Evolutionary conservation across 2,888 invertebrate species (phyloP).

Genomic region (Sepioteuthis lessoniana): DNA sequence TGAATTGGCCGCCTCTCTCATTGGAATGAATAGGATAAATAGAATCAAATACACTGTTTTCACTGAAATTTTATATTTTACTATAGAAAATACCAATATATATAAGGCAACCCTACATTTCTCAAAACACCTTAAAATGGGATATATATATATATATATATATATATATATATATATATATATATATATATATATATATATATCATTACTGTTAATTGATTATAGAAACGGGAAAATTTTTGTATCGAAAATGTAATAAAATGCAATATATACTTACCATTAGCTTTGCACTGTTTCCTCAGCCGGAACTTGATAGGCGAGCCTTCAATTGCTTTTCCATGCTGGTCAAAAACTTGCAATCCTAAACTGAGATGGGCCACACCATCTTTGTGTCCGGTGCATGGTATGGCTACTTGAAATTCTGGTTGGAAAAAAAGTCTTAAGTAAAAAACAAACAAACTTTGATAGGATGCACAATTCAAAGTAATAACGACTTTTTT

Average conservation of each 20-base stretch:
- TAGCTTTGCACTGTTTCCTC: conserved; percentile 70
- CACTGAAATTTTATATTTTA: too few species aligned
- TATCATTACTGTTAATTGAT: background rate
- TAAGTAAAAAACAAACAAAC: background rate
- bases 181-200: background rate
- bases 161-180: background rate
- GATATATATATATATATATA: too few species aligned
- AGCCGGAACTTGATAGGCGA: conserved; percentile 71
- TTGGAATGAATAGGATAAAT: too few species aligned
- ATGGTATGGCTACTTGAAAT: conserved; percentile 73
- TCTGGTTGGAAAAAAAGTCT: conserved; percentile 56
- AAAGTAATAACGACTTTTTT: background rate
- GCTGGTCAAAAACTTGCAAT: conserved; percentile 66
- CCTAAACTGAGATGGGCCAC: conserved; percentile 70
- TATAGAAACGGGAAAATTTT: background rate
- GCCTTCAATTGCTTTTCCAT: conserved; percentile 63
- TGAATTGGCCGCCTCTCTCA: too few species aligned
- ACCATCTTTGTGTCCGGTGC: conserved; percentile 70
- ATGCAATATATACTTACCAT: conserved; percentile 61
- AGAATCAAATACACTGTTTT: too few species aligned
- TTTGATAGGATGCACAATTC: conserved; percentile 37
- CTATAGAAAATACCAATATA: too few species aligned
- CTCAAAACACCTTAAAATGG: too few species aligned
- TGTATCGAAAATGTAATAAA: background rate
- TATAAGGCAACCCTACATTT: too few species aligned